Percentiles rank a stretch among this genome's conserved stretches.
Conservation (phyloP, 2,888 invertebrate species). For the Brachypterus glaber region DNA sequence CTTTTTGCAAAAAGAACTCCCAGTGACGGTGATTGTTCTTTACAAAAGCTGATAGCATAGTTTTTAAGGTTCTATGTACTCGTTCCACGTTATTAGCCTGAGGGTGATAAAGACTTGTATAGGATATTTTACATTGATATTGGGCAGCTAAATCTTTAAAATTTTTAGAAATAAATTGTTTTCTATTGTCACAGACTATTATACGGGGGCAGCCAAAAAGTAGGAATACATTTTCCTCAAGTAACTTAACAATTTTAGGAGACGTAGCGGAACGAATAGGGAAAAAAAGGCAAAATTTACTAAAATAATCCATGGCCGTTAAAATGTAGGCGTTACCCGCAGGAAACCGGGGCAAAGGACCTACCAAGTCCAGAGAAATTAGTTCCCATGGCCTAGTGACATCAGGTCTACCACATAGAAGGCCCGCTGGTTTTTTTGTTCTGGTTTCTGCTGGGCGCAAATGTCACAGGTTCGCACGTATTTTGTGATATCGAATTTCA, state of each 20-base stretch:
- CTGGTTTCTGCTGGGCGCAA: slow-evolving; percentile 14
- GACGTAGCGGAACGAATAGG: slow-evolving; percentile 13
- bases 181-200: slow-evolving; percentile 16
- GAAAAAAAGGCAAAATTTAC: slow-evolving; percentile 12
- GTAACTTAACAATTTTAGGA: slow-evolving; percentile 3
- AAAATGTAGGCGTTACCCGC: slow-evolving; percentile 12
- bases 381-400: slow-evolving; percentile 15
- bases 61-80: no score
- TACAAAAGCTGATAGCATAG: no score
- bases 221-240: slow-evolving; percentile 16
- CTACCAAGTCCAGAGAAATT: slow-evolving; percentile 16
- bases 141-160: background rate
- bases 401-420: slow-evolving; percentile 3
- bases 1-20: no score
- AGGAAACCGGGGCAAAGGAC: slow-evolving; percentile 13
- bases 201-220: slow-evolving; percentile 16
- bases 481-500: slow-evolving; percentile 9
- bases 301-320: slow-evolving; percentile 15
- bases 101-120: no score
- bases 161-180: slow-evolving; percentile 11
- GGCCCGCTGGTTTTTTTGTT: no score
- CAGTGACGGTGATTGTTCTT: no score
- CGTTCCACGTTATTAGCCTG: no score
- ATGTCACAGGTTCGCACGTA: slow-evolving; percentile 12
- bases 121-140: no score